These are phyloP conservation scores for Diaprepes abbreviatus DNA, from an alignment of 2,888 invertebrate species.

Conservation along the genomic window DNA sequence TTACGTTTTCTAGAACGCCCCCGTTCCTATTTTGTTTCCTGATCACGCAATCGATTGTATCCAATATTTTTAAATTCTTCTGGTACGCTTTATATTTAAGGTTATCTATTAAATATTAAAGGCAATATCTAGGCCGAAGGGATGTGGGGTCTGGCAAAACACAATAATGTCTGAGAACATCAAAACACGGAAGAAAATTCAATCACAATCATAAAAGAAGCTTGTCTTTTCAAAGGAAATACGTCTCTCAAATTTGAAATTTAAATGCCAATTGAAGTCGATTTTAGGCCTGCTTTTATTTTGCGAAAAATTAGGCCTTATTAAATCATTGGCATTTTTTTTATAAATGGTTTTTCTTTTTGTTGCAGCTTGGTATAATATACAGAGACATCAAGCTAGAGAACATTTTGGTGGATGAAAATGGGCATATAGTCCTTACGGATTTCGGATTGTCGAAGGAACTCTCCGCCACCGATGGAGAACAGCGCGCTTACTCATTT, in stretches of 20 bases:
- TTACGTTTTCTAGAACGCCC: not conserved
- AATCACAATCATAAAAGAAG: no score
- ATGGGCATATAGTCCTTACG: constrained; percentile 96
- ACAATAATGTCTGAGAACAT: not conserved
- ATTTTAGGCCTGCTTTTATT: no score
- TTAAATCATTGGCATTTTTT: not conserved
- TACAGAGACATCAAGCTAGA: constrained; percentile 98
- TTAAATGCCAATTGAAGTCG: no score
- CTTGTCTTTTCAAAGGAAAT: no score
- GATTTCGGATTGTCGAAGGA: constrained; percentile 99
- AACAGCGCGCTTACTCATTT: constrained; percentile 93
- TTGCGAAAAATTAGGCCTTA: no score
- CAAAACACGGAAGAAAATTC: not conserved
- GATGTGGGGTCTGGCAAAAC: not conserved
- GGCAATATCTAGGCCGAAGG: not conserved
- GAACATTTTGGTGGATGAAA: constrained; percentile 93
- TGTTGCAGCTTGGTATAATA: constrained; percentile 92
- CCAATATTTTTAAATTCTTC: constrained; percentile 5
- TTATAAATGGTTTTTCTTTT: constrained; percentile 47
- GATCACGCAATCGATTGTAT: constrained; percentile 1
- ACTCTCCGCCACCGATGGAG: constrained; percentile 73
- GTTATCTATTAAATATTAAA: constrained; percentile 11
- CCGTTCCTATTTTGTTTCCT: not conserved
- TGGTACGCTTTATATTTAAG: not conserved
- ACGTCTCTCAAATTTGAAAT: no score